phyloP scores from a whole-genome alignment of 2,113 vertebrate genomes.

The Plecotus auritus region DNA sequence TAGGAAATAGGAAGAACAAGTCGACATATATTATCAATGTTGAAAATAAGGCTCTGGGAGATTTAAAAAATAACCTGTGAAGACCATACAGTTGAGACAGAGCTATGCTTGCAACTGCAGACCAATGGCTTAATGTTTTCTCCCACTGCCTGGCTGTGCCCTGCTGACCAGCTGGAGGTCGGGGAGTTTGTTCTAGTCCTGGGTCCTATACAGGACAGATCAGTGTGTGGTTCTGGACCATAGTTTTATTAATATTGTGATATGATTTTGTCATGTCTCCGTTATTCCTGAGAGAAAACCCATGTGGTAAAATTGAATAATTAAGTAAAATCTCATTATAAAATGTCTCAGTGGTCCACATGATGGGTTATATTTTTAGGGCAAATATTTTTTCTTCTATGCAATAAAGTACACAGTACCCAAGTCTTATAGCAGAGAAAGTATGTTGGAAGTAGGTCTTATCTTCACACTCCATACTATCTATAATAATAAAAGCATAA shows the following conservation, averaged over 20 bases:
- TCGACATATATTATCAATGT: neutral
- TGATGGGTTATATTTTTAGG: slow-evolving; percentile 28
- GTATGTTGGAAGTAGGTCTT: neutral
- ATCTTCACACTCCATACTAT: neutral
- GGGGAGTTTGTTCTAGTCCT: neutral
- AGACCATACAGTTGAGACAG: neutral
- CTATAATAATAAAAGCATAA: neutral
- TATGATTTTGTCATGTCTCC: slow-evolving; percentile 39
- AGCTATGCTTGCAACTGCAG: neutral
- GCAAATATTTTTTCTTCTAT: neutral
- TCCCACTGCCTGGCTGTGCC: neutral
- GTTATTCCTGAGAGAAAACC: slow-evolving; percentile 26
- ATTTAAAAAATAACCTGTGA: neutral
- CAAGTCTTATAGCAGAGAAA: neutral
- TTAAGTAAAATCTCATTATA: slow-evolving; percentile 38
- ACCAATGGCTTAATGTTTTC: neutral
- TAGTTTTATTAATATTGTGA: slow-evolving; percentile 1
- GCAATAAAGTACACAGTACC: neutral
- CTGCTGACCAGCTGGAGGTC: neutral
- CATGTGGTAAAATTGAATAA: slow-evolving; percentile 35
- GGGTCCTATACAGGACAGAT: neutral
- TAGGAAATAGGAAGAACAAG: neutral
- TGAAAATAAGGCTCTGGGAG: neutral
- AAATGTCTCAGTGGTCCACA: neutral
- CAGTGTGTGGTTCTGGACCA: neutral